Base-by-base conservation (phyloP, 1,140 invertebrate genomes). In the Uloborus diversus region DNA sequence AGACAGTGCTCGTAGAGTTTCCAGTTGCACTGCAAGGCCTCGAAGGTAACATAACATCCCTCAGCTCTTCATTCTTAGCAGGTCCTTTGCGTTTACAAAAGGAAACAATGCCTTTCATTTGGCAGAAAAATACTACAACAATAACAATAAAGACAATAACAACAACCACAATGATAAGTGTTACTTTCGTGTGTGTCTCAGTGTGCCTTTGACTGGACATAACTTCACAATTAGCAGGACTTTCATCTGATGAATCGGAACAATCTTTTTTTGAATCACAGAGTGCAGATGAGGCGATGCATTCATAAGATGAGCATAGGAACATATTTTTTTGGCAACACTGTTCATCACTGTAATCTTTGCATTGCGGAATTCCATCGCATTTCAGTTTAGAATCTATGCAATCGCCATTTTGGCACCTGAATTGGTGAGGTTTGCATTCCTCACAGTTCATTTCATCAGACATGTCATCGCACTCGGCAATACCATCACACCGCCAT, bases 371-470 rank as follows among this genome's bases (percentile, higher is more conserved):
- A 33, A 42, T 66, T 25, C 78, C 80, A 64, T 84, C 83, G 64
- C 83, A 84, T 27, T 82, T 62, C n/a, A 84, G 83, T 85, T 91
- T 88, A 87, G 92, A 91, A 27, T 78, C 76, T 9, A 94, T 93
- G 83, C 93, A 95, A n/a, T 92, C 89, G 5, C 87, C 86, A 84
- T 91, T 91, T 64, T 89, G 88, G 80, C 93, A 94, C 59, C 89
- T 88, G 25, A 61, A 82, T 23, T 78, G 66, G 17, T 69, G 37
- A n/a, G 80, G 57, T 51, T 79, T 81, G 30, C 82, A 82, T 4
- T 53, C 57, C 17, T 62, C 30, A 73, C 85, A 87, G 49, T 84
- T 81, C 7, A 53, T 27, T 84, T 87, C 86, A 82, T 87, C 86
- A 1, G 82, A 84, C 33, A 82, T 81, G 79, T 87, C 86, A n/a